Base-by-base conservation (phyloP, 2,888 invertebrate species). In the Actias luna region DNA sequence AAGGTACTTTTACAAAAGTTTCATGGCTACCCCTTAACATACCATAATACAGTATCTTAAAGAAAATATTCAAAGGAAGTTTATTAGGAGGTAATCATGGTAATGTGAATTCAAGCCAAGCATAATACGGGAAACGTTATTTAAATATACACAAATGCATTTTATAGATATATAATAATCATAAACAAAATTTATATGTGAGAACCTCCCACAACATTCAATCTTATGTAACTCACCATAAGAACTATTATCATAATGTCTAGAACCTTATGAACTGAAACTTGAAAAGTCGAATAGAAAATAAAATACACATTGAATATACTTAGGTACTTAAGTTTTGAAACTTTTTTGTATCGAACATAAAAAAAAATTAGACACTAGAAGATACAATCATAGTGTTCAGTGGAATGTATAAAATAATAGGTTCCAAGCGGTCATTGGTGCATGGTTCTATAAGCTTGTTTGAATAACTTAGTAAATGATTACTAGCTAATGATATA, bases 1-100 rank as follows among this genome's bases (percentile, higher is more conserved):
- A 70, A 72, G 73, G 83, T 87, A 87, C 89, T 90, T 88, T 83
- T 84, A 87, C 80, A 85, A 84, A 89, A 89, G 87, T 89, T 91
- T 88, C 87, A 87, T 84, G 85, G 84, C 79, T 84, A 87, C 81
- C 87, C 87, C 88, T 89, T 88, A 86, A 85, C 86, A 85, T 78
- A 85, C 2, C 14, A 39, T 39, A 16, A 10, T 39, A 39, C 1
- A 12, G 1, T 16, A 16, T 39, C 1, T 39, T 39, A 10, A 39
- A 39, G 1, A 16, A 16, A 8, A 7, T 36, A 36, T 36, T 36
- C 16, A 36, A 14, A 14, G 1, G 8, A 16, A 2, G 0, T 2
- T 36, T 35, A 39, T 39, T 42, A 7, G 2, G 16, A 7, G n/a
- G 42, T 8, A 42, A 42, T 42, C 5, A 18, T 16, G 7, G 42